Conservation (phyloP, 2,113 vertebrate species). For the Chlamydotis undulata region DNA sequence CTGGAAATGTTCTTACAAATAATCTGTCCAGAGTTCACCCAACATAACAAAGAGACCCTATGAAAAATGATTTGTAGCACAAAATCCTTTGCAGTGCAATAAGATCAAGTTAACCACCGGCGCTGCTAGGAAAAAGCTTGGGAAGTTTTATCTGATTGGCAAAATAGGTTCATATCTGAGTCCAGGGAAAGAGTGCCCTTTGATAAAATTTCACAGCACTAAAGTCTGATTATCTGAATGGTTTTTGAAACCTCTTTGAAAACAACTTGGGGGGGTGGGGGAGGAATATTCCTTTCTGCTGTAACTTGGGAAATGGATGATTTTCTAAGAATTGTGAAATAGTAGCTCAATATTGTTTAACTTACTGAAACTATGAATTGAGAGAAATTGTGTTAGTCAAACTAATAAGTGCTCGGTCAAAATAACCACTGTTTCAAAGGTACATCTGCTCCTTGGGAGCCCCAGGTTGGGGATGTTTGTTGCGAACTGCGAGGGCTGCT, state of each 20-base stretch:
- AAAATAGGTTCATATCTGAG: constrained; percentile 70
- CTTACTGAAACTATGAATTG: constrained; percentile 1
- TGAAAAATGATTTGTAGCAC: constrained; percentile 73
- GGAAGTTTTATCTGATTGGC: constrained; percentile 75
- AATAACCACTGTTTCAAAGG: background rate
- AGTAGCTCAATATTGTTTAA: background rate
- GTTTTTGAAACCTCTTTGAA: constrained; percentile 65
- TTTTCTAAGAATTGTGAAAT: constrained; percentile 21
- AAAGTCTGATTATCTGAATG: constrained; percentile 69
- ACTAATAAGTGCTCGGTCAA: background rate
- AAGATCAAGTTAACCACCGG: constrained; percentile 68
- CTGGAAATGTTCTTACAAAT: constrained; percentile 52
- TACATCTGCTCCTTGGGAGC: background rate
- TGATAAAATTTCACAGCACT: constrained; percentile 75
- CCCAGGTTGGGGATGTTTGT: background rate
- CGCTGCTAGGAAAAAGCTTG: constrained; percentile 56
- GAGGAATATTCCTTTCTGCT: background rate
- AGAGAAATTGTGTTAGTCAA: background rate
- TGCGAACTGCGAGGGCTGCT: background rate
- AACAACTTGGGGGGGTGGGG: background rate
- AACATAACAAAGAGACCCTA: constrained; percentile 65
- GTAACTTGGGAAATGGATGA: background rate
- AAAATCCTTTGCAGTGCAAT: constrained; percentile 65
- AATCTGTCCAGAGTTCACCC: constrained; percentile 56
- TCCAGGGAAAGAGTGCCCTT: constrained; percentile 61